Evolutionary conservation across 2,797 vertebrate species (phyloP).

Genomic region (Oreortyx pictus): DNA sequence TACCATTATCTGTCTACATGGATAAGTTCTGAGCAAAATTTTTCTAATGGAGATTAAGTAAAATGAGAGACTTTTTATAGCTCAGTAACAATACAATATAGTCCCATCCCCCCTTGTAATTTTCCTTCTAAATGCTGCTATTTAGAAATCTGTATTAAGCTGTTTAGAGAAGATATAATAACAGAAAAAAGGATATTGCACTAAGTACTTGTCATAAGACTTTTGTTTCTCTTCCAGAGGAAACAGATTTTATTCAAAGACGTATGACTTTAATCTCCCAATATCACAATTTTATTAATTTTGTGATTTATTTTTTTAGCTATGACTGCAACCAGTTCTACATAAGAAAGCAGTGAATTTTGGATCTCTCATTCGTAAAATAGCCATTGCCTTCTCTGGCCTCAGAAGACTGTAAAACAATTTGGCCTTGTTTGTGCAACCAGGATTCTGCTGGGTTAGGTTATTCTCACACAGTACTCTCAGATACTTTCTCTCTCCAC

Average conservation of each 20-base stretch:
- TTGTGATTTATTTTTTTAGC: background rate
- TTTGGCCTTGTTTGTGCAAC: background rate
- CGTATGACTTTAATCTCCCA: background rate
- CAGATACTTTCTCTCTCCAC: background rate
- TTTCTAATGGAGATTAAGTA: background rate
- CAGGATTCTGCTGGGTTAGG: background rate
- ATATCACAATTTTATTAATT: background rate
- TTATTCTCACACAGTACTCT: background rate
- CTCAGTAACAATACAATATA: background rate
- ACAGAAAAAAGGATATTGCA: background rate
- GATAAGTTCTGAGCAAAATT: background rate
- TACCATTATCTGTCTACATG: background rate
- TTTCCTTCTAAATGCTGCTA: background rate
- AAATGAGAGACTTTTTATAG: background rate
- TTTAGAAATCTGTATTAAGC: background rate
- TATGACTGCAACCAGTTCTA: background rate
- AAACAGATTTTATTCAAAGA: conserved; percentile 24
- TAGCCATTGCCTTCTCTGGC: background rate
- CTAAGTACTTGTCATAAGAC: background rate
- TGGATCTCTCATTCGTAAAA: background rate
- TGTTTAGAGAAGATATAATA: background rate
- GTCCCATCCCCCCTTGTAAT: background rate
- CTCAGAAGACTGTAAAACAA: background rate
- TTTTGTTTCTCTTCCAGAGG: background rate
- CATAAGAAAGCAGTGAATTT: background rate